phyloP scores from a whole-genome alignment of 1,140 invertebrate species.

The Acyrthosiphon pisum region DNA sequence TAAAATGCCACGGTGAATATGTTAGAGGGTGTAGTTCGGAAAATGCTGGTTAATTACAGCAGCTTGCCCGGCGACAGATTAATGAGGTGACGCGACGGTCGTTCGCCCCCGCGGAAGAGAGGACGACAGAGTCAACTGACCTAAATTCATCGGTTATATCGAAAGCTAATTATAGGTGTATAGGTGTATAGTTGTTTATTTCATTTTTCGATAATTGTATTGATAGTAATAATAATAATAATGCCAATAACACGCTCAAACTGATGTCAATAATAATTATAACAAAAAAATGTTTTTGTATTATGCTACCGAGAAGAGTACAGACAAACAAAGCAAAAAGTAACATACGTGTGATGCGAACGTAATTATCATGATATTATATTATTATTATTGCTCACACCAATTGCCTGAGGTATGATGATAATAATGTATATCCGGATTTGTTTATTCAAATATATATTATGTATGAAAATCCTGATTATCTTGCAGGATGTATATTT shows the following conservation, averaged over 20 bases:
- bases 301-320: background rate
- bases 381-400: background rate
- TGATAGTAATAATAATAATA: background rate
- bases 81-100: background rate
- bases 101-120: background rate
- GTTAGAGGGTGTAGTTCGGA: background rate
- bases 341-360: background rate
- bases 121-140: background rate
- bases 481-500: background rate
- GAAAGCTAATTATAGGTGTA: background rate
- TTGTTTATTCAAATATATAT: background rate
- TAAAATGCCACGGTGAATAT: background rate
- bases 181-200: background rate
- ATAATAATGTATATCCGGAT: background rate
- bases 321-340: too few relatives aligned
- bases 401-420: background rate
- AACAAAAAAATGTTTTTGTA: background rate
- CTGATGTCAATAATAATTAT: background rate
- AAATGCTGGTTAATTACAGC: background rate
- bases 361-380: background rate
- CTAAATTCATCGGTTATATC: background rate
- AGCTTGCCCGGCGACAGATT: background rate
- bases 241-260: background rate
- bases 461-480: background rate
- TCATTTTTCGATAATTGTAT: background rate